Conservation (phyloP, 35 echinoderm and acorn worm genomes). For the Heliocidaris tuberculata region DNA sequence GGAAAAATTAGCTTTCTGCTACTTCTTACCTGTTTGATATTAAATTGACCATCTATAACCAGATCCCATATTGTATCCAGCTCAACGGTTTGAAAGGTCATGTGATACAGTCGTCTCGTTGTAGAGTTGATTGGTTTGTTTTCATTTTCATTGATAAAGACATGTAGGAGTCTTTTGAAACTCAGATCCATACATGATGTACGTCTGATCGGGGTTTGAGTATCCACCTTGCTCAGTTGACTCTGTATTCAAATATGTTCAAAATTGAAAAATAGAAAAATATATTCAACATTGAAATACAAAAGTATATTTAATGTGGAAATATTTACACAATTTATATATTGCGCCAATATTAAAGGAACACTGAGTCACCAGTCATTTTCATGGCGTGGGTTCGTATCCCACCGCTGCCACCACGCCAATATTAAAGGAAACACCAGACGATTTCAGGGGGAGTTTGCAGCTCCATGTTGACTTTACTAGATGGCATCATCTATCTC, state of each 20-base stretch:
- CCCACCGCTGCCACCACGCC: too few species aligned
- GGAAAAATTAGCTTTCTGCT: too few species aligned
- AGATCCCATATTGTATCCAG: conserved; percentile 80
- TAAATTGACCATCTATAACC: conserved; percentile 61
- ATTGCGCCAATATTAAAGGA: too few species aligned
- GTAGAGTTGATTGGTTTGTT: conserved; percentile 47
- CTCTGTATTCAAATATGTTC: neutral
- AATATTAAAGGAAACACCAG: too few species aligned
- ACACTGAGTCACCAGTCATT: too few species aligned
- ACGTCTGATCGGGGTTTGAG: neutral
- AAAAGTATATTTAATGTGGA: too few species aligned
- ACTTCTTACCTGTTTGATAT: conserved; percentile 79
- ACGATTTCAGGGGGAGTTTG: too few species aligned
- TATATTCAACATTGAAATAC: too few species aligned
- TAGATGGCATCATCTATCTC: too few species aligned
- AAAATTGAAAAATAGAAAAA: neutral
- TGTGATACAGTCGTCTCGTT: conserved; percentile 43
- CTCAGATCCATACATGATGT: conserved; percentile 77
- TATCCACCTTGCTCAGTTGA: neutral
- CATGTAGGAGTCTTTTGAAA: conserved; percentile 69
- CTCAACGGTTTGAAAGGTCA: conserved; percentile 85
- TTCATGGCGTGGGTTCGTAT: too few species aligned
- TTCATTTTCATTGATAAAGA: conserved; percentile 82
- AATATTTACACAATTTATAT: too few species aligned
- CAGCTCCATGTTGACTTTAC: too few species aligned